Conservation (phyloP, 2,888 invertebrate genomes). For the Elaeidobius kamerunicus region DNA sequence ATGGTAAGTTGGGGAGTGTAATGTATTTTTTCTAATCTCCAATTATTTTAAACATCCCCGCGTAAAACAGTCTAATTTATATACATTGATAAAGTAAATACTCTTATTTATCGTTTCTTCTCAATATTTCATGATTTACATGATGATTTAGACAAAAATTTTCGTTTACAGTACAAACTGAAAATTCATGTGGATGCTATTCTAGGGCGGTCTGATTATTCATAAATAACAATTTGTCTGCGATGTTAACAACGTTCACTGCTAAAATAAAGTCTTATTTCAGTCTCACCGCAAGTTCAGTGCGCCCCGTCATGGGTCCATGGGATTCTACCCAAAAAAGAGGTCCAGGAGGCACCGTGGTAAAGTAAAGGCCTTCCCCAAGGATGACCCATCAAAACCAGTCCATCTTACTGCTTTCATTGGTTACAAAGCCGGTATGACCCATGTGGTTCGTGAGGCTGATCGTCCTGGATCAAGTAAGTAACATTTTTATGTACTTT, state of each 20-base stretch:
- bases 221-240: no score
- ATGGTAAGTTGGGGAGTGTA: conserved; percentile 26
- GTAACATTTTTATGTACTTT: conserved; percentile 48
- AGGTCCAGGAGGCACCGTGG: conserved; percentile 95
- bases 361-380: conserved; percentile 99
- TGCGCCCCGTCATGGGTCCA: conserved; percentile 98
- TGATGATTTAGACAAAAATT: conserved; percentile 66
- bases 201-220: conserved; percentile 73
- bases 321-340: conserved; percentile 99
- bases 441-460: conserved; percentile 97
- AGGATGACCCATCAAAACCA: conserved; percentile 94
- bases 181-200: conserved; percentile 61
- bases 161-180: conserved; percentile 61
- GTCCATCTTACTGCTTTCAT: conserved; percentile 97
- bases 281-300: conserved; percentile 99
- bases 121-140: conserved; percentile 33
- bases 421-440: conserved; percentile 99
- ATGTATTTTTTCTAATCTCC: neutral
- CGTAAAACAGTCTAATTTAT: conserved; percentile 2
- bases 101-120: neutral
- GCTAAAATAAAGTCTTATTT: no score
- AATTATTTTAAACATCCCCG: conserved; percentile 5
- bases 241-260: no score
- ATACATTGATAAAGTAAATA: neutral
- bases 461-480: conserved; percentile 98